Evolutionary conservation across 1,140 invertebrate species (phyloP).

Genomic region (Brachionus asplanchnoidis): DNA sequence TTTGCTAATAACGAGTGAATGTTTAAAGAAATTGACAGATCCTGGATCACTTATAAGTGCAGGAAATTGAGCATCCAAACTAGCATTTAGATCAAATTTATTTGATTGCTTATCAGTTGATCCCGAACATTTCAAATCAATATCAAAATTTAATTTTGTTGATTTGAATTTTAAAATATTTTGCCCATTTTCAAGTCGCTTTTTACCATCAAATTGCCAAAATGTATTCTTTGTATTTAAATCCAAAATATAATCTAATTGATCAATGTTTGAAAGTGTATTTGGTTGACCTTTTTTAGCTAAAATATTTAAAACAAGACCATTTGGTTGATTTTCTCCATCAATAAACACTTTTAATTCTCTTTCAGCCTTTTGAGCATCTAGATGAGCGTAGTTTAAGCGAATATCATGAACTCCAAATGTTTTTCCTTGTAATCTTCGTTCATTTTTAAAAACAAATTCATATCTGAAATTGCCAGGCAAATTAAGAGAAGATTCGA

Average conservation of each 20-base stretch:
- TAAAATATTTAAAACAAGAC: neutral
- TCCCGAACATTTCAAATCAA: neutral
- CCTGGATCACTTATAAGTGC: neutral
- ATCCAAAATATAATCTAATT: neutral
- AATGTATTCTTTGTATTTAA: neutral
- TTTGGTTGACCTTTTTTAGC: constrained; percentile 24
- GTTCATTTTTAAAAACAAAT: neutral
- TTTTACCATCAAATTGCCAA: neutral
- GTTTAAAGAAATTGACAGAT: neutral
- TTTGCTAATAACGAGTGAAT: neutral
- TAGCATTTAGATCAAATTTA: neutral
- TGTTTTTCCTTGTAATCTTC: neutral
- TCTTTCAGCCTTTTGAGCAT: neutral
- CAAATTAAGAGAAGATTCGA: neutral
- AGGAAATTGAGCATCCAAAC: neutral
- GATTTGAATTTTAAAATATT: neutral
- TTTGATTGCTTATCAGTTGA: neutral
- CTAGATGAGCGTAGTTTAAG: constrained; percentile 13
- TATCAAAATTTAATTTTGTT: neutral
- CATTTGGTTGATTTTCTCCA: constrained; percentile 3
- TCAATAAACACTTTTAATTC: neutral
- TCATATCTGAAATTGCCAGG: neutral
- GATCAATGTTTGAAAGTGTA: neutral
- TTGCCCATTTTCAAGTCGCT: neutral
- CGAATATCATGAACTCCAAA: constrained; percentile 11